Evolutionary conservation across 2,797 vertebrate genomes (phyloP).

Genomic region (Dendrocincla tyrannina): DNA sequence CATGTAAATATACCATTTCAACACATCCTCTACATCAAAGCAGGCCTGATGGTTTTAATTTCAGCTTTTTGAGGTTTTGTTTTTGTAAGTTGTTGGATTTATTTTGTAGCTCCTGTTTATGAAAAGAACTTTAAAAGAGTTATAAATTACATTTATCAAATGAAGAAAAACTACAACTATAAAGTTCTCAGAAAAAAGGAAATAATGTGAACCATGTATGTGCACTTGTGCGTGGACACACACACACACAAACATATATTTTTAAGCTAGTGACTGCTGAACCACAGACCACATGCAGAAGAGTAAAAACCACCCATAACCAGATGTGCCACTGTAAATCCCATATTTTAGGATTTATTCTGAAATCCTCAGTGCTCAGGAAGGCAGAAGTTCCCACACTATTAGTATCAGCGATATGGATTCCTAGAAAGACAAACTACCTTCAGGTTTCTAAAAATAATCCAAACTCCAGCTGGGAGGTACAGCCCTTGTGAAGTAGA

Average conservation of each 20-base stretch:
- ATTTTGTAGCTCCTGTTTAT: slow-evolving; percentile 53
- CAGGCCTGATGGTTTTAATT: slow-evolving; percentile 50
- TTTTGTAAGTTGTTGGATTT: slow-evolving; percentile 57
- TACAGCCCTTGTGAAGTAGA: not conserved
- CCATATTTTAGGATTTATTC: not conserved
- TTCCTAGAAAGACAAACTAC: slow-evolving; percentile 36
- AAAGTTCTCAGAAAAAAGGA: slow-evolving; percentile 18
- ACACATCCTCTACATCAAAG: slow-evolving; percentile 61
- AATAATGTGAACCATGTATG: not conserved
- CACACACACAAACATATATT: slow-evolving; percentile 3
- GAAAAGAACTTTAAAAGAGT: slow-evolving; percentile 20
- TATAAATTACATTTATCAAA: slow-evolving; percentile 54
- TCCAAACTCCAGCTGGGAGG: not conserved
- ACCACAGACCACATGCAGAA: slow-evolving; percentile 52
- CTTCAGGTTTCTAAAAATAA: slow-evolving; percentile 11
- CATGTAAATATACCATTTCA: slow-evolving; percentile 67
- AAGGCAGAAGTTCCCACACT: not conserved
- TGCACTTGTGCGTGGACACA: not conserved
- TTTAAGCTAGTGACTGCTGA: slow-evolving; percentile 18
- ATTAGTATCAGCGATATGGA: not conserved
- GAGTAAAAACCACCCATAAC: slow-evolving; percentile 38
- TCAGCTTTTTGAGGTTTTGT: slow-evolving; percentile 47
- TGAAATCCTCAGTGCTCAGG: not conserved
- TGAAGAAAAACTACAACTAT: slow-evolving; percentile 14
- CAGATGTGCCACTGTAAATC: slow-evolving; percentile 49